Evolutionary conservation across 1,140 invertebrate genomes (phyloP).

Genomic region (Thaumatotibia leucotreta): DNA sequence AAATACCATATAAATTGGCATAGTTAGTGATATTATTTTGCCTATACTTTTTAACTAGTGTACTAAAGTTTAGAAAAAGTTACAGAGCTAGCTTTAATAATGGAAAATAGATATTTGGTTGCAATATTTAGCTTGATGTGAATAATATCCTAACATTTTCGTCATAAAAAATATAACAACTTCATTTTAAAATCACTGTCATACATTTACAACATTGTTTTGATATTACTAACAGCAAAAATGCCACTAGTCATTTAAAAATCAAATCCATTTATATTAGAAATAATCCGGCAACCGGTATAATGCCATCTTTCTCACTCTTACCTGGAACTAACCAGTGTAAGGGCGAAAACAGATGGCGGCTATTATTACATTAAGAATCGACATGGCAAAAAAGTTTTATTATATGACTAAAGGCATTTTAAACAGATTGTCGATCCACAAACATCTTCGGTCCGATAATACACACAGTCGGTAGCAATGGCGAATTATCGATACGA

Average conservation of each 20-base stretch:
- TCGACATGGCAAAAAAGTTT: background rate
- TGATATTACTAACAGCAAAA: conserved; percentile 7
- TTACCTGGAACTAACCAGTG: no score
- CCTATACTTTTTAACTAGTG: no score
- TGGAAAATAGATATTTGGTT: background rate
- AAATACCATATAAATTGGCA: background rate
- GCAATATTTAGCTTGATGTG: background rate
- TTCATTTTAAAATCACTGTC: background rate
- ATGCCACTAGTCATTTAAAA: background rate
- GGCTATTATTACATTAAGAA: no score
- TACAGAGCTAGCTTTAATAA: no score
- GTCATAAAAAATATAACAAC: background rate
- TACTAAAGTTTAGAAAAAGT: background rate
- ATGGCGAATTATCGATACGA: conserved; percentile 32
- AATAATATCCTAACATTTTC: background rate
- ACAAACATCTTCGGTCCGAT: background rate
- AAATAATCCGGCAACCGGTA: background rate
- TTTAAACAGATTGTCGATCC: background rate
- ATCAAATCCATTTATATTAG: background rate
- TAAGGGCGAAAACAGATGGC: background rate
- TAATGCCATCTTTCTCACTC: no score
- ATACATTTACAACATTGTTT: background rate
- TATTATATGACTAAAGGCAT: background rate
- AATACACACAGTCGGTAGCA: conserved; percentile 37
- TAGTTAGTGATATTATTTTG: no score